phyloP scores from a whole-genome alignment of 2,888 invertebrate species.

The Meteorus cinctellus region DNA sequence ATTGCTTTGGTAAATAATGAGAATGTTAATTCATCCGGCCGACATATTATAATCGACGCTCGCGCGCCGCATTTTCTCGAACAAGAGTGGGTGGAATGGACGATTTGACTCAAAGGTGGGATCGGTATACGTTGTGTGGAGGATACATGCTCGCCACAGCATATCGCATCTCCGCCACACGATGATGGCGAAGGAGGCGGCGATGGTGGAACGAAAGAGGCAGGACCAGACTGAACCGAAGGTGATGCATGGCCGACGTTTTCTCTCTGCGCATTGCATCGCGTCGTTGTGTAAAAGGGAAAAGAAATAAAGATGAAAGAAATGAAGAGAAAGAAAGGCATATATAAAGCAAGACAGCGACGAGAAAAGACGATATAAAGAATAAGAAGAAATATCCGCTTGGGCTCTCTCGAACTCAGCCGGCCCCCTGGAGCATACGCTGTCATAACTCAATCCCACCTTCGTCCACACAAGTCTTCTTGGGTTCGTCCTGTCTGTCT shows the following conservation, averaged over 20 bases:
- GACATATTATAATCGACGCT: constrained; percentile 48
- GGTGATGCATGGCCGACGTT: constrained; percentile 73
- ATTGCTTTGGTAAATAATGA: constrained; percentile 44
- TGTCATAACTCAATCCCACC: constrained; percentile 74
- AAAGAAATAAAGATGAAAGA: constrained; percentile 61
- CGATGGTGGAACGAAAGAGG: constrained; percentile 64
- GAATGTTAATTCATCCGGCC: constrained; percentile 60
- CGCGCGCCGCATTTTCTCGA: not conserved
- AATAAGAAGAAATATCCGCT: constrained; percentile 71
- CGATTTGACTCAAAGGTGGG: constrained; percentile 64
- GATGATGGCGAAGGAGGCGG: constrained; percentile 56
- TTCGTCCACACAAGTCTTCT: constrained; percentile 62
- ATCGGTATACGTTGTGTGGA: constrained; percentile 53
- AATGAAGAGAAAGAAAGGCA: constrained; percentile 68
- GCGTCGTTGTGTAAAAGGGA: constrained; percentile 41
- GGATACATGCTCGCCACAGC: constrained; percentile 47
- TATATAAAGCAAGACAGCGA: constrained; percentile 31
- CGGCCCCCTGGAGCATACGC: constrained; percentile 73
- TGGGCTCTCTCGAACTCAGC: constrained; percentile 55
- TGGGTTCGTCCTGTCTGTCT: constrained; percentile 46
- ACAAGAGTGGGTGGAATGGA: constrained; percentile 69
- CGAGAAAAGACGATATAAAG: constrained; percentile 65
- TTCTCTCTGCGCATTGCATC: constrained; percentile 55
- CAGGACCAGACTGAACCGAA: constrained; percentile 69
- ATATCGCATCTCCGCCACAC: constrained; percentile 14